phyloP scores from a whole-genome alignment of 1,140 invertebrate genomes.

The Tigriopus japonicus region DNA sequence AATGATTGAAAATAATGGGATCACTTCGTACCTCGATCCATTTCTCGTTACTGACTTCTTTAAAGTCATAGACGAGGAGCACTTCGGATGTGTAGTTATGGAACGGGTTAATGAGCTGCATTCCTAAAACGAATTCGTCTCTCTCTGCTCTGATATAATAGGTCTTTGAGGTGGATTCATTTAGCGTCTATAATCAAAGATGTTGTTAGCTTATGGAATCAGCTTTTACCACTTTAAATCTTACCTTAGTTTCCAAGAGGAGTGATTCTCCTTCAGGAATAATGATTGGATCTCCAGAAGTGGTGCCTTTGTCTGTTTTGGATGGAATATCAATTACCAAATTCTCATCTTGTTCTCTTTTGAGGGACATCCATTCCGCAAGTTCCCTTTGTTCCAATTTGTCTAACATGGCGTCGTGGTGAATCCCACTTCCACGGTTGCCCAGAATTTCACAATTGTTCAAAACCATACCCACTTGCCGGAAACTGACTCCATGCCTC shows the following conservation, averaged over 20 bases:
- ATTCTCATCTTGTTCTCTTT: too few species aligned
- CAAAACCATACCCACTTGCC: conserved; percentile 63
- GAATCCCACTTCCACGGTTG: conserved; percentile 69
- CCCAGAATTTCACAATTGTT: conserved; percentile 49
- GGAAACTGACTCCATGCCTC: conserved; percentile 69
- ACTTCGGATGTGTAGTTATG: conserved; percentile 63
- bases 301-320: not conserved
- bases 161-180: not conserved
- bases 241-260: not conserved
- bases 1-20: not conserved
- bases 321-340: not conserved
- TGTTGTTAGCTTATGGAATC: too few species aligned
- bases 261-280: conserved; percentile 5
- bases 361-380: conserved; percentile 55
- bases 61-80: conserved; percentile 48
- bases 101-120: conserved; percentile 51
- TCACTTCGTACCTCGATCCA: conserved; percentile 8
- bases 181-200: not conserved
- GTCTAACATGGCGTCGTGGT: conserved; percentile 73
- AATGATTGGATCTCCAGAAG: conserved; percentile 6
- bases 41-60: conserved; percentile 14
- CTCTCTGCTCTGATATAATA: conserved; percentile 8
- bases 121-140: conserved; percentile 21
- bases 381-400: conserved; percentile 69
- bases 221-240: too few species aligned